Percentiles rank a stretch among this genome's conserved stretches.
phyloP scores from a whole-genome alignment of 2,113 vertebrate species.

The Murina feae region DNA sequence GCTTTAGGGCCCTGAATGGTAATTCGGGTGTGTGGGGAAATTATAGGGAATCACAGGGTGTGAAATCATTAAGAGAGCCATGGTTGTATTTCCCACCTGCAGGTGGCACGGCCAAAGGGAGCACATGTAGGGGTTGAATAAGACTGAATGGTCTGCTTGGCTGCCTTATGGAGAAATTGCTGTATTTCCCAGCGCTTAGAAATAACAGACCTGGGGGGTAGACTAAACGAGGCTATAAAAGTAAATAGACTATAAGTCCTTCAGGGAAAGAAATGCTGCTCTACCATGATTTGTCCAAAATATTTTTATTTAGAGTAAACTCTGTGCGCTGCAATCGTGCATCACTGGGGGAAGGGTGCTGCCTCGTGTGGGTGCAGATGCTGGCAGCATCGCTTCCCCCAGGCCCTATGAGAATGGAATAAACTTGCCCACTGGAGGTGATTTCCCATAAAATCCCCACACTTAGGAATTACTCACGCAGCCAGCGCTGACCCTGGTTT shows the following conservation, averaged over 20 bases:
- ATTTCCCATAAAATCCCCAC: not conserved
- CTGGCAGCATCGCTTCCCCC: not conserved
- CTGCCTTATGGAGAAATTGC: not conserved
- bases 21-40: constrained; percentile 45
- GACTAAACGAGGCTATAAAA: not conserved
- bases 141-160: not conserved
- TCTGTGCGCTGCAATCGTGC: not conserved
- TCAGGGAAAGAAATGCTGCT: not conserved
- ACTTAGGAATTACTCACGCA: not conserved
- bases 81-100: constrained; percentile 33
- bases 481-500: not conserved
- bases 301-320: not conserved
- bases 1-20: constrained; percentile 27
- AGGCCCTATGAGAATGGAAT: not conserved
- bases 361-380: not conserved
- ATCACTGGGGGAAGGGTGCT: not conserved
- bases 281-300: not conserved
- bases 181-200: not conserved
- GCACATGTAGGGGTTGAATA: not conserved
- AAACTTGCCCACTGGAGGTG: not conserved
- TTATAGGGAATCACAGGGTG: constrained; percentile 31
- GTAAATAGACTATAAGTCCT: not conserved
- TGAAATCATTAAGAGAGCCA: constrained; percentile 42
- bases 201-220: not conserved
- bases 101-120: constrained; percentile 13